Evolutionary conservation across 2,113 vertebrate genomes (phyloP), one percentile per base, ranked within the genome.

Genomic region (Oncorhynchus gorbuscha): DNA sequence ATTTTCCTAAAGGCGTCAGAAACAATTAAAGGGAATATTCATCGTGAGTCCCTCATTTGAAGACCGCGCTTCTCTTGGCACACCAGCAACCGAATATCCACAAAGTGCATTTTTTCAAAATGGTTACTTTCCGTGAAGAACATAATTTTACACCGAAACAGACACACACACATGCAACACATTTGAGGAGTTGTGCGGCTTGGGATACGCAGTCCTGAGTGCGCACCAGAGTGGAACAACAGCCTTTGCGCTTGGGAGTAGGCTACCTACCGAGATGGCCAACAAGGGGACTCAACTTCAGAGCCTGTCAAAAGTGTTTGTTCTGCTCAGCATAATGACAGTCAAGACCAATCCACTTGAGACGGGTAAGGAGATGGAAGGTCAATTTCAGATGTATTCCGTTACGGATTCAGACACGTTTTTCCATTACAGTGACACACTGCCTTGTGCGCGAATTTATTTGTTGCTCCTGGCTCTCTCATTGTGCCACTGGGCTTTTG

Each of bases 301-400:
- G 71, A 70, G 51, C 12, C 45, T 75, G 75, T 74, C 81, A 79
- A 58, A 39, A 67, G 79, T 91, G 74, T 79, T 91, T 68, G 73
- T 90, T 72, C 81, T 92, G 58, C 82, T 91, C 69, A 64, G 80
- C 79, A 74, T 75, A 71, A 70, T 79, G 72, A 51, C 71, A 18
- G 67, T 76, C 0, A 84, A 68, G 72, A 58, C 81, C 71, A 83
- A 84, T 2, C 85, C 91, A 83, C 91, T 94, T 3, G 92, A 93
- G 62, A 93, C 90, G 55, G 91, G 93, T 94, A 85, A 72, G 83
- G 26, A 79, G 48, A 70, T 72, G 58, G 30, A 74, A 61, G 69
- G 39, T 74, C 69, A 39, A 13, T 70, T 76, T 71, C 55, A 62
- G 32, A 71, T 71, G 30, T 76, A 75, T 74, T 70, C 66, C 22